phyloP scores from a whole-genome alignment of 2,797 vertebrate genomes.

The Tokudaia tokunoshimensis region DNA sequence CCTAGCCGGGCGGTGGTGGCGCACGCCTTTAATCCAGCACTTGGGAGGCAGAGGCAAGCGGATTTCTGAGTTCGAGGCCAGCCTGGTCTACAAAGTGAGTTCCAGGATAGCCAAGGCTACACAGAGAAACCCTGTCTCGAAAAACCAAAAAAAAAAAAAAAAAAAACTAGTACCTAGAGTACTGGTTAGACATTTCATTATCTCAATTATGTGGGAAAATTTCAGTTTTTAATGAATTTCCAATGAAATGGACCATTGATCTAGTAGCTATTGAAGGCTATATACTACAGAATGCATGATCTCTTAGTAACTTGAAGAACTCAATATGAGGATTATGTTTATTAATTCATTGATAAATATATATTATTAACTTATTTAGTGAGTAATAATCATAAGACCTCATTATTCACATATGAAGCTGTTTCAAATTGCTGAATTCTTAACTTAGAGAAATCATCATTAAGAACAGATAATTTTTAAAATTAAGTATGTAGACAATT shows the following conservation, averaged over 20 bases:
- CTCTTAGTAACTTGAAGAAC: not conserved
- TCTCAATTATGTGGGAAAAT: not conserved
- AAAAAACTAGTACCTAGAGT: not conserved
- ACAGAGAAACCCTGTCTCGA: no score
- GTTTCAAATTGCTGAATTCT: not conserved
- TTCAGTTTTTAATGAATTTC: not conserved
- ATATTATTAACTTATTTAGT: conserved; percentile 24
- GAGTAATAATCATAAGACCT: not conserved
- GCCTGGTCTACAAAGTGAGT: no score
- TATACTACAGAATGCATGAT: not conserved
- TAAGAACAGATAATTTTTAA: not conserved
- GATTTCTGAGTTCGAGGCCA: no score
- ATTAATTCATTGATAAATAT: conserved; percentile 2
- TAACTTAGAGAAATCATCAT: not conserved
- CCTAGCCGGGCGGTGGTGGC: no score
- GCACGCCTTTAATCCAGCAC: no score
- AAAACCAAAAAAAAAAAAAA: no score
- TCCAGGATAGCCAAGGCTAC: no score
- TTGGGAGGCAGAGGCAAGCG: no score
- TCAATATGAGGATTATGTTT: not conserved
- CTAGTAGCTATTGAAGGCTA: not conserved
- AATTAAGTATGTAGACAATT: not conserved
- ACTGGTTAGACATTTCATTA: not conserved
- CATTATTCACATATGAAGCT: not conserved
- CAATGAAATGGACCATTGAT: not conserved